These are phyloP conservation scores for Sinocyclocheilus grahami DNA, from an alignment of 2,113 vertebrate species.

Conservation along the genomic window DNA sequence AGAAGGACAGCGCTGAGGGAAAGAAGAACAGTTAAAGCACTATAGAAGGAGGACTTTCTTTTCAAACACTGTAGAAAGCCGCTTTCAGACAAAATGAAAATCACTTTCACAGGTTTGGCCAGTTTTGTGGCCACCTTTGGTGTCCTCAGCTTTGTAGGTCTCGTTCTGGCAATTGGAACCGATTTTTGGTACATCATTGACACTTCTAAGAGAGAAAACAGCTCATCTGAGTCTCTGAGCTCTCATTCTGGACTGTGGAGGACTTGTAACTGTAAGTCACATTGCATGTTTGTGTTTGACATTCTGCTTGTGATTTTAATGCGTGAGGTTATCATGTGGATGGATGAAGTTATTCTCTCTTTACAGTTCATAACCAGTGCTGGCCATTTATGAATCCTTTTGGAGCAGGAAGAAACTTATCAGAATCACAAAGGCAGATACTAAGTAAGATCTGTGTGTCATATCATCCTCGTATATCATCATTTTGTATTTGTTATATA, in stretches of 20 bases:
- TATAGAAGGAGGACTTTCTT: background rate
- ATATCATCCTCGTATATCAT: background rate
- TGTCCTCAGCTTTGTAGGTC: constrained; percentile 75
- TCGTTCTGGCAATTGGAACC: constrained; percentile 79
- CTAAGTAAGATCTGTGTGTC: constrained; percentile 73
- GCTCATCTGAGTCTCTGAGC: constrained; percentile 72
- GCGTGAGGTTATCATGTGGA: background rate
- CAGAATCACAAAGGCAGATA: constrained; percentile 78
- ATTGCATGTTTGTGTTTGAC: background rate
- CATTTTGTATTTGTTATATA: background rate
- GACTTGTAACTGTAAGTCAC: constrained; percentile 79
- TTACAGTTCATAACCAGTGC: constrained; percentile 76
- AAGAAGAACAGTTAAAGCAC: background rate
- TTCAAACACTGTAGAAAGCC: background rate
- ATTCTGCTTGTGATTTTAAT: background rate
- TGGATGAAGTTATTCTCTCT: constrained; percentile 32
- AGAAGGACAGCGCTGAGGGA: background rate
- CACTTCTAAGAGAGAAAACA: constrained; percentile 75
- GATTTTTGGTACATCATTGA: constrained; percentile 89
- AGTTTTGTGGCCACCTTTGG: constrained; percentile 70
- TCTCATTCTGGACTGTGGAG: constrained; percentile 86
- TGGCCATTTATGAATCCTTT: constrained; percentile 83
- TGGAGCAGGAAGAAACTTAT: constrained; percentile 77
- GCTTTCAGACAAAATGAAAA: constrained; percentile 64
- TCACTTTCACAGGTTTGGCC: constrained; percentile 68